These are phyloP conservation scores for Apteryx mantelli DNA, from an alignment of 2,113 vertebrate species.

Conservation along the genomic window DNA sequence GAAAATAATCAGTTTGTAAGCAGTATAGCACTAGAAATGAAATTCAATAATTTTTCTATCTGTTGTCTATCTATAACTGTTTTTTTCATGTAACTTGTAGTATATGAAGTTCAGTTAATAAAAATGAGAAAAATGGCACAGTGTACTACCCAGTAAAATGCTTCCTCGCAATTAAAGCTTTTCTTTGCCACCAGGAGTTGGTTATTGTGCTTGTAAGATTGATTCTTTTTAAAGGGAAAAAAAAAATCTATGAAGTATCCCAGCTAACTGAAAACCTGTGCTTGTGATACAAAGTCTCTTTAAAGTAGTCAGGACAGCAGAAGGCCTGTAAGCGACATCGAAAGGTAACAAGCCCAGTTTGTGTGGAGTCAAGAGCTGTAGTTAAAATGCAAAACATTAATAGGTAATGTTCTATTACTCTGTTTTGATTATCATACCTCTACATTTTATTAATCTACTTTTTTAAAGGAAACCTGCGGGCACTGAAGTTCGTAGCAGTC, in stretches of 20 bases:
- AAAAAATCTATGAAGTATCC: not conserved
- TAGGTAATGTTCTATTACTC: slow-evolving; percentile 23
- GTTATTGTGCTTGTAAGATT: not conserved
- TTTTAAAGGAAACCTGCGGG: not conserved
- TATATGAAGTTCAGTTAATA: slow-evolving; percentile 11
- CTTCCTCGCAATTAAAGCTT: not conserved
- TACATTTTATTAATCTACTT: slow-evolving; percentile 2
- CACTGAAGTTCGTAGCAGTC: not conserved
- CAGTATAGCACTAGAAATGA: not conserved
- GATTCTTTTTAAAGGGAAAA: not conserved
- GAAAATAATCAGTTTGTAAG: not conserved
- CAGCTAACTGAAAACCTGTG: slow-evolving; percentile 47
- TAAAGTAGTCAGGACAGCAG: slow-evolving; percentile 8
- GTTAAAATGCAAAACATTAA: slow-evolving; percentile 51
- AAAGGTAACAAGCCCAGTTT: slow-evolving; percentile 42
- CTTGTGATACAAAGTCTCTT: slow-evolving; percentile 30
- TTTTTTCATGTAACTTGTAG: not conserved
- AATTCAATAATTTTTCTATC: not conserved
- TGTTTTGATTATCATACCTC: not conserved
- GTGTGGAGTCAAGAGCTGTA: not conserved
- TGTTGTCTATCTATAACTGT: not conserved
- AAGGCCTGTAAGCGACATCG: slow-evolving; percentile 16
- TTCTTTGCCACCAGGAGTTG: not conserved
- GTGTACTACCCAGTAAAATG: slow-evolving; percentile 19
- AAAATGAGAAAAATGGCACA: not conserved